These are phyloP conservation scores for Lycopodina hypogea DNA, from an alignment of 37 sponge, comb jelly and placozoan species.

Conservation along the genomic window DNA sequence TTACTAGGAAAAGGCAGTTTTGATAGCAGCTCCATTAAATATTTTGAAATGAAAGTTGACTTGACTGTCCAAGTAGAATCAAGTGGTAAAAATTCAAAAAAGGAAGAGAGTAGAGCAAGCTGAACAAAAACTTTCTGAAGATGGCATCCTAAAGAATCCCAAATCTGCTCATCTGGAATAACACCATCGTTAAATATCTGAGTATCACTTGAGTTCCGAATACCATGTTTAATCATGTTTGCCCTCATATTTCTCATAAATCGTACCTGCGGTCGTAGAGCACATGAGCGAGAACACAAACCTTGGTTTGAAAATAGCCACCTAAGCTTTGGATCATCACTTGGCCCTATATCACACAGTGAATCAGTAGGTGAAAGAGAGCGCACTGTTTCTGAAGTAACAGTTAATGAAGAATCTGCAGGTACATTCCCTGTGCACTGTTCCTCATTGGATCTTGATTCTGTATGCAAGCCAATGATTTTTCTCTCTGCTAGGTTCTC, in stretches of 20 bases:
- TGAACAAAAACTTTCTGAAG: not conserved
- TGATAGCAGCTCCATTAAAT: slow-evolving; percentile 13
- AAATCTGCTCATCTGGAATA: slow-evolving; percentile 1
- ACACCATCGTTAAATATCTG: not conserved
- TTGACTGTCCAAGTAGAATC: not conserved
- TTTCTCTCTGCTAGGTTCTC: too few species aligned
- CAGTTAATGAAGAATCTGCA: too few species aligned
- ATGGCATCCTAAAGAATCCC: slow-evolving; percentile 5
- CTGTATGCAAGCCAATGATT: too few species aligned
- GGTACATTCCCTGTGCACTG: too few species aligned
- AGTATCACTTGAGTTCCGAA: not conserved
- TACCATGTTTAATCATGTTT: not conserved
- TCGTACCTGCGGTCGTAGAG: slow-evolving; percentile 20
- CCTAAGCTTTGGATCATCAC: not conserved
- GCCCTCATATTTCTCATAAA: slow-evolving; percentile 1
- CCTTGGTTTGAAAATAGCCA: slow-evolving; percentile 10
- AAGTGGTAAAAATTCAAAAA: slow-evolving; percentile 6
- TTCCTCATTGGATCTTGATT: too few species aligned
- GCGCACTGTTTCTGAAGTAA: too few species aligned
- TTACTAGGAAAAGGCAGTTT: slow-evolving; percentile 18
- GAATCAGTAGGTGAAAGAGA: too few species aligned
- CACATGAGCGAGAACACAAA: not conserved
- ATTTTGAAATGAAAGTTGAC: not conserved
- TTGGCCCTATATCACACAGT: too few species aligned
- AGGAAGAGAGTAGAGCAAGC: not conserved